Conservation (phyloP, 2,113 vertebrate species). For the Pollimyrus isidori region DNA sequence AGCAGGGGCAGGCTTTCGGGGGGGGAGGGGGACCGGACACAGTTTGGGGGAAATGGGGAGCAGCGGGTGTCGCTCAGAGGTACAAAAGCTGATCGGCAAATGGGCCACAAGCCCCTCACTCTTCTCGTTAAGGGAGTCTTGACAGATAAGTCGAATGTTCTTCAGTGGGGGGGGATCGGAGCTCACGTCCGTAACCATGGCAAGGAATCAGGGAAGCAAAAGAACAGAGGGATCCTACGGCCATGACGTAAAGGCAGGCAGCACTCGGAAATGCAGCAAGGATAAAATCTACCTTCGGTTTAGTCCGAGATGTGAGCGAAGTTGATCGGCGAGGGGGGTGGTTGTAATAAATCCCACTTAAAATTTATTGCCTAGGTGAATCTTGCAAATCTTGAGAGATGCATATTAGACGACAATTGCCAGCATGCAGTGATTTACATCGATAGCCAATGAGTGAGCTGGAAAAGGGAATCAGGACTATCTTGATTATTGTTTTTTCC, state of each 20-base stretch:
- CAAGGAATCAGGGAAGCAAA: neutral
- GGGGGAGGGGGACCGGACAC: neutral
- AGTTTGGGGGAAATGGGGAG: neutral
- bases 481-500: neutral
- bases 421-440: neutral
- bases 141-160: neutral
- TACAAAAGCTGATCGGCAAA: neutral
- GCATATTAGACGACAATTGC: neutral
- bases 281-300: neutral
- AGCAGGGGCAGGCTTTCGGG: neutral
- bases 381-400: neutral
- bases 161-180: neutral
- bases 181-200: neutral
- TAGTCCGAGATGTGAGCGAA: neutral
- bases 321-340: neutral
- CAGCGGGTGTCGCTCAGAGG: neutral
- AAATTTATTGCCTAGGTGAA: neutral
- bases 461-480: neutral
- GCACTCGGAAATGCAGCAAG: neutral
- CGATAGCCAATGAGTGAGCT: neutral
- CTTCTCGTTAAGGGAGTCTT: neutral
- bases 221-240: neutral
- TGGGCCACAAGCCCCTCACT: neutral
- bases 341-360: neutral
- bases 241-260: no score